These are phyloP conservation scores for Sinhomidia bicolor DNA, from an alignment of 2,888 invertebrate genomes.

Conservation along the genomic window DNA sequence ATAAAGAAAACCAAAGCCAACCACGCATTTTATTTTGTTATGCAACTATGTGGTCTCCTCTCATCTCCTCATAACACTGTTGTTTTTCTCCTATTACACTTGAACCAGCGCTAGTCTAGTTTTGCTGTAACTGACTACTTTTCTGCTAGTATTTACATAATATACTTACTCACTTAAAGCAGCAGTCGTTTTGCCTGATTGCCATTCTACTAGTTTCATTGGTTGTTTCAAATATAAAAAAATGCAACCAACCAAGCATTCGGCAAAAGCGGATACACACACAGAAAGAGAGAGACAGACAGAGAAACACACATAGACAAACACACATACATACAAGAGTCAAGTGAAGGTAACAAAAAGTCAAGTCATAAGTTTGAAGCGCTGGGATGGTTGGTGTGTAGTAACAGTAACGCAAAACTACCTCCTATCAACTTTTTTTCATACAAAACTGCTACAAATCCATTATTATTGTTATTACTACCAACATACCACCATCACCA, in stretches of 20 bases:
- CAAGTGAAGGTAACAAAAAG: constrained; percentile 64
- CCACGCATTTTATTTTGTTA: constrained; percentile 66
- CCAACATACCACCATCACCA: not conserved
- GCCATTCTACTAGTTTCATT: constrained; percentile 44
- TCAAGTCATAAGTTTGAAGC: constrained; percentile 53
- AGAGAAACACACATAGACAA: not conserved
- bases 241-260: constrained; percentile 18
- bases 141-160: not conserved
- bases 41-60: constrained; percentile 50
- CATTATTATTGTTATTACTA: constrained; percentile 3
- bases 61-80: not conserved
- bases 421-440: constrained; percentile 38
- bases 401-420: constrained; percentile 15
- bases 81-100: constrained; percentile 35
- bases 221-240: constrained; percentile 20
- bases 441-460: constrained; percentile 41
- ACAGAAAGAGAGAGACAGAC: constrained; percentile 12
- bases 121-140: not conserved
- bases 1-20: constrained; percentile 44
- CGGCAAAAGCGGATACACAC: constrained; percentile 40
- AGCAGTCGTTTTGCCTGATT: constrained; percentile 16
- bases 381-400: not conserved
- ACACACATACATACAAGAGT: not conserved
- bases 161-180: not conserved
- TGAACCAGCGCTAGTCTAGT: constrained; percentile 45